Evolutionary conservation across 2,797 vertebrate species (phyloP).

Genomic region (Acanthopagrus latus): DNA sequence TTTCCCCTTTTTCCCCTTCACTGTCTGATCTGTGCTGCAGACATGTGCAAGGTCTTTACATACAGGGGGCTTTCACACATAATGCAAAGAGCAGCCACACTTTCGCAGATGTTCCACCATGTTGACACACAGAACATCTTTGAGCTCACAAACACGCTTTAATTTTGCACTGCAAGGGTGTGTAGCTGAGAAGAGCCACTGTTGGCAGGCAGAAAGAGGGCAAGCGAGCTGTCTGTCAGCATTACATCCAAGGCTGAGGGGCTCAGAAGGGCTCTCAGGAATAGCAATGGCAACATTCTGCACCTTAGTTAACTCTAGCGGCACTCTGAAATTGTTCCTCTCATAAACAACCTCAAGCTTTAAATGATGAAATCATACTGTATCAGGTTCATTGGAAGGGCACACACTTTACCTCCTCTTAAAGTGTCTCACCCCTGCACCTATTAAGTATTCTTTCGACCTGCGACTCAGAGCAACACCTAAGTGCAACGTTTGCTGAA

Average conservation of each 20-base stretch:
- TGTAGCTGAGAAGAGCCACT: conserved; percentile 34
- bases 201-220: conserved; percentile 43
- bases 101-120: conserved; percentile 51
- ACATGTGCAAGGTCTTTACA: conserved; percentile 54
- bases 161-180: conserved; percentile 18
- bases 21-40: conserved; percentile 68
- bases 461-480: conserved; percentile 15
- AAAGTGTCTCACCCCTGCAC: conserved; percentile 51
- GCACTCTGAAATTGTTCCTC: conserved; percentile 71
- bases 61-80: conserved; percentile 27
- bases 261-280: conserved; percentile 67
- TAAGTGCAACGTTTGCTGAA: conserved; percentile 13
- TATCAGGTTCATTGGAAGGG: conserved; percentile 63
- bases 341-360: conserved; percentile 68
- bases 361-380: conserved; percentile 59
- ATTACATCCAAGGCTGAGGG: conserved; percentile 48
- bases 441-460: conserved; percentile 30
- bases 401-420: conserved; percentile 51
- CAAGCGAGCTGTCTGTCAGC: conserved; percentile 53
- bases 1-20: conserved; percentile 62
- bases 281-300: conserved; percentile 74
- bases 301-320: conserved; percentile 69
- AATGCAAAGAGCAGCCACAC: conserved; percentile 60
- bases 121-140: conserved; percentile 36
- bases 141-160: conserved; percentile 22